Conservation (phyloP, 2,888 invertebrate species). For the Meghimatium bilineatum region DNA sequence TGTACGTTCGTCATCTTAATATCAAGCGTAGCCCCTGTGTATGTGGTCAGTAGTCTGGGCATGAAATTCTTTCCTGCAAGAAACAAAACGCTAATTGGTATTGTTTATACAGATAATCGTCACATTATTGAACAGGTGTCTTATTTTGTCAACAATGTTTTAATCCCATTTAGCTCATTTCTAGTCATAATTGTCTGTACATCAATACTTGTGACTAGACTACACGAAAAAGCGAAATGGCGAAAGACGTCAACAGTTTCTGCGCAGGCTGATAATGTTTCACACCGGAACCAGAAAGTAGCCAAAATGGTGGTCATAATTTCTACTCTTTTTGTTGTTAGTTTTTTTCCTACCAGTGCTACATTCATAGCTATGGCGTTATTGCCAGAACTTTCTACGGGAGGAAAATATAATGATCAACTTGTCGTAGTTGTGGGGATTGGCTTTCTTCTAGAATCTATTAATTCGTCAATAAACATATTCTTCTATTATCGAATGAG, state of each 20-base stretch:
- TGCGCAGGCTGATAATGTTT: constrained; percentile 1
- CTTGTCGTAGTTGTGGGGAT: neutral
- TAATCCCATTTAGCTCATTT: neutral
- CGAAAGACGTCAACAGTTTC: neutral
- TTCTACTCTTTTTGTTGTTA: constrained; percentile 2
- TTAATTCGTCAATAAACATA: constrained; percentile 9
- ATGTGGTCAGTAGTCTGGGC: constrained; percentile 11
- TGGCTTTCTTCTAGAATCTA: neutral
- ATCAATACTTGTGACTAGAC: neutral
- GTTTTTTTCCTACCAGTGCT: neutral
- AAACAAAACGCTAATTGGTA: neutral
- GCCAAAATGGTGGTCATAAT: constrained; percentile 23
- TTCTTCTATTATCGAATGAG: constrained; percentile 17
- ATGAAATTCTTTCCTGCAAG: neutral
- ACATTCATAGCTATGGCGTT: constrained; percentile 10
- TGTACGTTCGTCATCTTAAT: neutral
- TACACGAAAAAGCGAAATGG: constrained; percentile 15
- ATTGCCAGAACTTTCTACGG: neutral
- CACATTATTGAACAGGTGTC: neutral
- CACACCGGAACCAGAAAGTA: constrained; percentile 10
- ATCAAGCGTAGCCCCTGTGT: neutral
- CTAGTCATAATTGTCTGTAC: constrained; percentile 6
- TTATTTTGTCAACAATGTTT: neutral
- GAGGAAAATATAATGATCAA: neutral
- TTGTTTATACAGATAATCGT: neutral